Conservation (phyloP, 2,797 vertebrate genomes). For the Channa striata region DNA sequence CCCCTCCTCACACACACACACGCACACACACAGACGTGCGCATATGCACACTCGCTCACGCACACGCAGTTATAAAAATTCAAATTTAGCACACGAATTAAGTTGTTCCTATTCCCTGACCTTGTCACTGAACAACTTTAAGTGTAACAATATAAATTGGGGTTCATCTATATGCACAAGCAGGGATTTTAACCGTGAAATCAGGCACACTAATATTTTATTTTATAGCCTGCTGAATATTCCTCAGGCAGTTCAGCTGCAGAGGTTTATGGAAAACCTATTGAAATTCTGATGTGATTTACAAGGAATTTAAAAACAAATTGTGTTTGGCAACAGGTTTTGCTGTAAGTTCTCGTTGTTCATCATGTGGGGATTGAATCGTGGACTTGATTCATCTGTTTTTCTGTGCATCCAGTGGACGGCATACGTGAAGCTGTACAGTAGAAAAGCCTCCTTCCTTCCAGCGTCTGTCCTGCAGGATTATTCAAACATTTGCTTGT, state of each 20-base stretch:
- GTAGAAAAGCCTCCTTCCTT: neutral
- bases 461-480: constrained; percentile 2
- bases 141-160: constrained; percentile 78
- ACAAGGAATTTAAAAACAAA: constrained; percentile 62
- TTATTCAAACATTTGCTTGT: constrained; percentile 36
- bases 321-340: constrained; percentile 45
- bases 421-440: constrained; percentile 1
- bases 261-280: constrained; percentile 33
- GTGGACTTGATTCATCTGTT: constrained; percentile 27
- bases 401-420: constrained; percentile 7
- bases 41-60: constrained; percentile 41
- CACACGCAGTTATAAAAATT: constrained; percentile 75
- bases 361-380: constrained; percentile 34
- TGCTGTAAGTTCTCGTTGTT: constrained; percentile 60
- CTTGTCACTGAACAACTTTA: constrained; percentile 78
- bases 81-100: constrained; percentile 80
- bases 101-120: constrained; percentile 77
- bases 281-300: constrained; percentile 65
- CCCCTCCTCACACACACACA: constrained; percentile 27
- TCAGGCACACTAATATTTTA: constrained; percentile 68
- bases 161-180: constrained; percentile 75
- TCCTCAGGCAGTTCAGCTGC: constrained; percentile 43
- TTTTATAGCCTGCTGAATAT: constrained; percentile 58
- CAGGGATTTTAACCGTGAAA: constrained; percentile 69
- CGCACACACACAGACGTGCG: constrained; percentile 52